These are phyloP conservation scores for Cheilosia scutellata DNA, from an alignment of 2,888 invertebrate species.

Conservation along the genomic window DNA sequence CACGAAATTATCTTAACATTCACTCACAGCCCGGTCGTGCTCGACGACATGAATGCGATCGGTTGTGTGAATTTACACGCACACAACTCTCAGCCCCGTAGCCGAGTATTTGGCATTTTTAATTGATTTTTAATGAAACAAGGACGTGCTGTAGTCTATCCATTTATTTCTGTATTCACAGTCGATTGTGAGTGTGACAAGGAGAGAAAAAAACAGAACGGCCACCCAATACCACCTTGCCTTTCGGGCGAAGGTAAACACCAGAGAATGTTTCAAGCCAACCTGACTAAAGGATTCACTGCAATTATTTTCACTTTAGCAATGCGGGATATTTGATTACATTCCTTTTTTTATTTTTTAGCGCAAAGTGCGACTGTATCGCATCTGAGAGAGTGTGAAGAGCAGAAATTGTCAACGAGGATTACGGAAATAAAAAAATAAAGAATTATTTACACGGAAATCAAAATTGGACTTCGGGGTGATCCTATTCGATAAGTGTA, in stretches of 20 bases:
- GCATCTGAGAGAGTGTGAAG: neutral
- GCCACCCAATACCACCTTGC: neutral
- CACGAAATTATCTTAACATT: constrained; percentile 45
- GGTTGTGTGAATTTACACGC: constrained; percentile 8
- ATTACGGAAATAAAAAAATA: constrained; percentile 37
- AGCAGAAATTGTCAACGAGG: constrained; percentile 34
- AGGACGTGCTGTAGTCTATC: constrained; percentile 49
- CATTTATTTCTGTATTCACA: constrained; percentile 41
- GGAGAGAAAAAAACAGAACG: constrained; percentile 2
- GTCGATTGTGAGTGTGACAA: neutral
- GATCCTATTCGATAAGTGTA: constrained; percentile 51
- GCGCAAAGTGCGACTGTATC: neutral
- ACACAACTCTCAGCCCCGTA: constrained; percentile 4
- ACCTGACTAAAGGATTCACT: constrained; percentile 40
- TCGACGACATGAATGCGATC: neutral
- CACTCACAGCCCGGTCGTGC: neutral
- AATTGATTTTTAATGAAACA: constrained; percentile 73
- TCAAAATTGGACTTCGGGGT: constrained; percentile 26
- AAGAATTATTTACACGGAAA: constrained; percentile 49
- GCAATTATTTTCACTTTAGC: constrained; percentile 61
- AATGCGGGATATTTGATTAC: constrained; percentile 68
- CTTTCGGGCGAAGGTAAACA: constrained; percentile 33
- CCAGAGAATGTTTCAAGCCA: constrained; percentile 34
- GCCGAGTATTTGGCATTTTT: constrained; percentile 60
- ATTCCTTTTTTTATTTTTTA: constrained; percentile 1